Base-by-base conservation (phyloP, 2,888 invertebrate species). In the Atethmia centrago region DNA sequence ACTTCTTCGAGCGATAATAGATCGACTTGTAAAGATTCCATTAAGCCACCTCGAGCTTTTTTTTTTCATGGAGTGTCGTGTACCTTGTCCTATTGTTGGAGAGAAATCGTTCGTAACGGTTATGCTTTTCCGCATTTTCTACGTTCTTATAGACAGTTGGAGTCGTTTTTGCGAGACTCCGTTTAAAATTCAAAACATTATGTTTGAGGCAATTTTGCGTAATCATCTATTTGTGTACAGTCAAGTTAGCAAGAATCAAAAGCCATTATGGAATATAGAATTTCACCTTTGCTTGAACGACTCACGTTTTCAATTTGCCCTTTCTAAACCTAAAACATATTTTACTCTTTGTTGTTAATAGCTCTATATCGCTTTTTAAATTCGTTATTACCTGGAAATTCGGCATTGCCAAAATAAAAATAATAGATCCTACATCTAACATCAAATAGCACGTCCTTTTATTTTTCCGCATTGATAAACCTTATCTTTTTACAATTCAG, bases 81-180 rank as follows among this genome's bases (percentile, higher is more conserved):
- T 88, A 87, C 86, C 82, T 87, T 85, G 88, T 87, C 85, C 91
- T 86, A 94, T 95, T 95, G 94, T 94, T 92, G 85, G 83, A 86
- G 90, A 91, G 93, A 94, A 93, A 94, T 93, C 92, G 92, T 90
- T 94, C 87, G 92, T 92, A 93, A 94, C 93, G 90, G 93, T 93
- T 92, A 91, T 90, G 88, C 89, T 92, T 93, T 93, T 93, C 91
- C 93, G 90, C 89, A 88, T 92, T 92, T 93, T 89, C 90, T 88
- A 86, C 86, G 84, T 90, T 91, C 90, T 84, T 80, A 80, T 90
- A 88, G 84, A 81, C 79, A 76, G 77, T 80, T 77, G 42, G 25
- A 66, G 67, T 77, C 72, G 82, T 86, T 87, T 85, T 86, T 87
- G 85, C 85, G 49, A 80, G 40, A 49, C 66, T 81, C 55, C 71